Evolutionary conservation across 2,888 invertebrate species (phyloP).

Genomic region (Pterostichus niger): DNA sequence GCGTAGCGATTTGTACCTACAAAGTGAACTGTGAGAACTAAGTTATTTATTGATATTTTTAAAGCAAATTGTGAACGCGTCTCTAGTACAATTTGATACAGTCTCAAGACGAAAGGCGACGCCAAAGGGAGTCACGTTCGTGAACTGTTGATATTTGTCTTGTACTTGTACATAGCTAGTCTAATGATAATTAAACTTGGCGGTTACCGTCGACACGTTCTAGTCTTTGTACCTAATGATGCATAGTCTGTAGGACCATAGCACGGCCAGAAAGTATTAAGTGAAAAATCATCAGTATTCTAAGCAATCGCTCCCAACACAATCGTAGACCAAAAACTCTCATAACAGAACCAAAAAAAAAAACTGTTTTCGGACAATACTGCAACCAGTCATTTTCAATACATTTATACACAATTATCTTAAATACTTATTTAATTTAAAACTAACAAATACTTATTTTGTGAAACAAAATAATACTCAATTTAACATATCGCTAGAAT

Average conservation of each 20-base stretch:
- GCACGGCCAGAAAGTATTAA: constrained; percentile 74
- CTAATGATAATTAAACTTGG: constrained; percentile 41
- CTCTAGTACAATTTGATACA: constrained; percentile 64
- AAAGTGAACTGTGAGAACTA: constrained; percentile 53
- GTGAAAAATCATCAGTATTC: constrained; percentile 75
- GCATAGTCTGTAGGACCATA: constrained; percentile 72
- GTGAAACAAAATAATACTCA: too few relatives aligned
- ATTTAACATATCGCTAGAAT: neutral
- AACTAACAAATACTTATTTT: too few relatives aligned
- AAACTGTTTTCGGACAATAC: neutral
- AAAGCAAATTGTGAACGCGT: constrained; percentile 58
- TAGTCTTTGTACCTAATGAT: constrained; percentile 66
- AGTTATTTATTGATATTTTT: constrained; percentile 49
- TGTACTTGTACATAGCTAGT: constrained; percentile 57
- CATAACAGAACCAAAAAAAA: neutral
- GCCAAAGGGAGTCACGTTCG: neutral
- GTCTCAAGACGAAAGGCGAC: constrained; percentile 37
- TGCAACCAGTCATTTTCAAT: constrained; percentile 18
- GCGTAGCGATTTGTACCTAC: constrained; percentile 58
- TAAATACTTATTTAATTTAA: too few relatives aligned
- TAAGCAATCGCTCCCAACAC: constrained; percentile 67
- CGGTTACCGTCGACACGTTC: constrained; percentile 61
- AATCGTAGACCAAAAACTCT: constrained; percentile 50
- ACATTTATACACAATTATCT: too few relatives aligned
- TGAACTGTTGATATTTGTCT: constrained; percentile 53